Evolutionary conservation across 2,113 vertebrate genomes (phyloP), one percentile per base, ranked within the genome.

Genomic region (Atlantisia rogersi): DNA sequence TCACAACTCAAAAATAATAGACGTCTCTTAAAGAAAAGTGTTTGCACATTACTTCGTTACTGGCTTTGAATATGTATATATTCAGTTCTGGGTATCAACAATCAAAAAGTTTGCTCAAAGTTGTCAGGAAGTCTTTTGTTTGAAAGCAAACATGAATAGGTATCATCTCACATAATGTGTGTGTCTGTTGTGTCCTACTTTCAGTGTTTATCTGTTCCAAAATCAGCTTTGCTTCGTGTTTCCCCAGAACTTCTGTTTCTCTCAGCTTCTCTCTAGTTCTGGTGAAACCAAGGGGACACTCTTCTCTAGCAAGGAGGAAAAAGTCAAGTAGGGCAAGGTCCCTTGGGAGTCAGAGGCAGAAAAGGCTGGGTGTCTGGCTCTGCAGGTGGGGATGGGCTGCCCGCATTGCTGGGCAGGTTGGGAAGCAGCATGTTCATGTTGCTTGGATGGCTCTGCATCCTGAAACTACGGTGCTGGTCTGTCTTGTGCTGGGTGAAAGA

Each of bases 41-140:
- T 71, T 79, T 81, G 32, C 53, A 40, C 31, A 2, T 10, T 42
- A 42, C 29, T 37, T 81, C 2, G 1, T 81, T 78, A 52, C 19
- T 5, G 9, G 0, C 8, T 83, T 70, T 58, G 79, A 67, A 58
- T 93, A 92, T 94, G 90, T 67, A 94, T 95, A 90, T 93, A 95
- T 95, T 96, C 92, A 40, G 48, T 44, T 88, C 95, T 53, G 71
- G 75, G 71, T 73, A 82, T 82, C 56, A 53, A 26, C 64, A 68
- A 56, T 11, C 22, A 46, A 12, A 40, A 58, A 80, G 25, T 78
- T 86, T 48, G 32, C 25, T 93, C 37, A 10, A 28, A 86, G 59
- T n/a, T 75, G 79, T 78, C 92, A 90, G 85, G 24, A 39, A 82
- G 39, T 35, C 20, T 53, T 80, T 32, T 86, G 60, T 68, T 91